These are phyloP conservation scores for Erebia palarica DNA, from an alignment of 2,888 invertebrate species.

Conservation along the genomic window DNA sequence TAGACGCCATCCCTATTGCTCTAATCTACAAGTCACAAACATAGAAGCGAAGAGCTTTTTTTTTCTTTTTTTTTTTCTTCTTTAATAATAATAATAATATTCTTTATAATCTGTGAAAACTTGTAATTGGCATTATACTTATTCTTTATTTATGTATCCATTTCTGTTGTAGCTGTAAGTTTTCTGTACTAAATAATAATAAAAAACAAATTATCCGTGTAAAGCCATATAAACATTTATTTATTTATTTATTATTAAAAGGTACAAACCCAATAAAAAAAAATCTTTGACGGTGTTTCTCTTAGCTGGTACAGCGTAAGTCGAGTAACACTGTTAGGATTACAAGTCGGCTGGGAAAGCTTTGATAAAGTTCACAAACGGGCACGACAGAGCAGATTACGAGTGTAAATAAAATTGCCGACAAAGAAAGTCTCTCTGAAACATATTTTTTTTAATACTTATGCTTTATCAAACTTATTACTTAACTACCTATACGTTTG, in stretches of 20 bases:
- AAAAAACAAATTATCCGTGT: too few species aligned
- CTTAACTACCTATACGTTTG: neutral
- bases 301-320: neutral
- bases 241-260: too few species aligned
- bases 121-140: too few species aligned
- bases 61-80: neutral
- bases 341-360: slow-evolving; percentile 4
- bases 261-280: too few species aligned
- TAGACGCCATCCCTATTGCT: too few species aligned
- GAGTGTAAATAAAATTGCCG: slow-evolving; percentile 14
- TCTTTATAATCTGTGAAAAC: too few species aligned
- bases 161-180: too few species aligned
- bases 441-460: neutral
- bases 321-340: slow-evolving; percentile 11
- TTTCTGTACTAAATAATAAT: too few species aligned
- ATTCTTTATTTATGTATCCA: too few species aligned
- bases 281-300: neutral
- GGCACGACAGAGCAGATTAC: neutral
- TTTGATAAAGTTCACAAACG: slow-evolving; percentile 14
- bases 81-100: too few species aligned
- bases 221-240: too few species aligned
- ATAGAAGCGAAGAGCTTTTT: neutral
- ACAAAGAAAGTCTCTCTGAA: neutral
- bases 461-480: neutral
- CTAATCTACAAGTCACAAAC: too few species aligned